Percentiles rank a stretch among this genome's conserved stretches.
Conservation (phyloP, 1,140 invertebrate genomes). For the Drosophila gunungcola region DNA sequence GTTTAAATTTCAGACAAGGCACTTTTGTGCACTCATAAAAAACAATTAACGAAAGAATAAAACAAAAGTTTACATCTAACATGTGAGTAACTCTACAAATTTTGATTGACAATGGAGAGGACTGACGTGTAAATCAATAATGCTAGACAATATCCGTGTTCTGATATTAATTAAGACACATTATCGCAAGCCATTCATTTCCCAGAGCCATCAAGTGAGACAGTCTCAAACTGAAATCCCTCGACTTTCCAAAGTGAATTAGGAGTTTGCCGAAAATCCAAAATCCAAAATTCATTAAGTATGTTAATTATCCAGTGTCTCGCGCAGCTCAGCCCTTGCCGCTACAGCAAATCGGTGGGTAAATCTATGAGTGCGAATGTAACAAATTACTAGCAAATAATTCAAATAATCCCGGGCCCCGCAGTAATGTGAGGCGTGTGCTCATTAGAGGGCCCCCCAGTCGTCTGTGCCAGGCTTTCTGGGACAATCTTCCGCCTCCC, state of each 20-base stretch:
- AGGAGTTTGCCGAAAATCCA: constrained; percentile 33
- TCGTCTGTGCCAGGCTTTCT: constrained; percentile 6
- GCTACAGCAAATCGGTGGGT: constrained; percentile 25
- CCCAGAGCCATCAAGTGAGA: not conserved
- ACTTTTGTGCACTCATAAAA: too few relatives aligned
- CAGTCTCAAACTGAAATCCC: constrained; percentile 17
- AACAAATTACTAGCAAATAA: constrained; percentile 83
- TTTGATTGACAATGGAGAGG: constrained; percentile 5
- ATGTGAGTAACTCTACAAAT: constrained; percentile 4
- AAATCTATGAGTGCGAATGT: constrained; percentile 58
- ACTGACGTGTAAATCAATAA: constrained; percentile 3
- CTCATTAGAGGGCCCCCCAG: constrained; percentile 50
- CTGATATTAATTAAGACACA: constrained; percentile 30
- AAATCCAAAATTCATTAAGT: constrained; percentile 75
- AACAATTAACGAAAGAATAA: too few relatives aligned
- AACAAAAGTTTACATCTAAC: too few relatives aligned
- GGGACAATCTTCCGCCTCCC: constrained; percentile 18
- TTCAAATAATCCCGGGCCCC: constrained; percentile 71
- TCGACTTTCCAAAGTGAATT: constrained; percentile 38
- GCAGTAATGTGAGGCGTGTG: constrained; percentile 71
- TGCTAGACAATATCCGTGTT: not conserved
- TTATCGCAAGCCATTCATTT: constrained; percentile 32
- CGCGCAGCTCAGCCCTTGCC: constrained; percentile 16
- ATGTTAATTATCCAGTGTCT: constrained; percentile 68
- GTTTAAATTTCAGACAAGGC: too few relatives aligned